A percentile compares a stretch with the other conserved stretches of the same genome.
Evolutionary conservation across 2,797 vertebrate species (phyloP).

Genomic region (Pelobates cultripes): DNA sequence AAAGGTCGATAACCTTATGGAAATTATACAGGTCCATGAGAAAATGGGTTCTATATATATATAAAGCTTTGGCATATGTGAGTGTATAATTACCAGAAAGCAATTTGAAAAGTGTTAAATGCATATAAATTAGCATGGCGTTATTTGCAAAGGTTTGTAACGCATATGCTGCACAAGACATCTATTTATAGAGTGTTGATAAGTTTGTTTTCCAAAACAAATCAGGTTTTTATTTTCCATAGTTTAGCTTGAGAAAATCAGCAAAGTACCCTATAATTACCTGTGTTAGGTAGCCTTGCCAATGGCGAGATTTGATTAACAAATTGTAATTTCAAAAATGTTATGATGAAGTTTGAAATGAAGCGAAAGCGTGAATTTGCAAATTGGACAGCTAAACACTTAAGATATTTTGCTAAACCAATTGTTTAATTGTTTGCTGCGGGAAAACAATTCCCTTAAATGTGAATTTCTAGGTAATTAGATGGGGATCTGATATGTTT

Average conservation of each 20-base stretch:
- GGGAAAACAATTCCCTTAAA: too few species aligned
- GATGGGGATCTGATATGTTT: too few species aligned
- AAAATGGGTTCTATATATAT: slow-evolving; percentile 5
- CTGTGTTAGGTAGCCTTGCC: neutral
- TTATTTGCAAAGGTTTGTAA: slow-evolving; percentile 20
- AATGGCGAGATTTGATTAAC: neutral
- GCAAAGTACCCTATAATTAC: neutral
- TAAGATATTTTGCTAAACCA: neutral
- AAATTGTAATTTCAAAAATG: neutral
- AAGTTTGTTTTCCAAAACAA: too few species aligned
- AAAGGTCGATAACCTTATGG: slow-evolving; percentile 14
- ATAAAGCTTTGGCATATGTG: slow-evolving; percentile 29
- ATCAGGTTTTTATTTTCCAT: neutral
- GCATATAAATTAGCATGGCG: slow-evolving; percentile 37
- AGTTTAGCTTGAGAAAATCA: neutral
- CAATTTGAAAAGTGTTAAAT: slow-evolving; percentile 38
- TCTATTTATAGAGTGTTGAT: too few species aligned
- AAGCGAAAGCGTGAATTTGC: neutral
- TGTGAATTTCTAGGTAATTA: too few species aligned
- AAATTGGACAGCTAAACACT: neutral
- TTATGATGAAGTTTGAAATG: neutral
- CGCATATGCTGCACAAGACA: neutral
- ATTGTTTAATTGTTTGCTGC: neutral
- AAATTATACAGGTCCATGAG: neutral
- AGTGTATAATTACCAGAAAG: slow-evolving; percentile 39